Evolutionary conservation across 1,140 invertebrate species (phyloP).

Genomic region (Ladona fulva): DNA sequence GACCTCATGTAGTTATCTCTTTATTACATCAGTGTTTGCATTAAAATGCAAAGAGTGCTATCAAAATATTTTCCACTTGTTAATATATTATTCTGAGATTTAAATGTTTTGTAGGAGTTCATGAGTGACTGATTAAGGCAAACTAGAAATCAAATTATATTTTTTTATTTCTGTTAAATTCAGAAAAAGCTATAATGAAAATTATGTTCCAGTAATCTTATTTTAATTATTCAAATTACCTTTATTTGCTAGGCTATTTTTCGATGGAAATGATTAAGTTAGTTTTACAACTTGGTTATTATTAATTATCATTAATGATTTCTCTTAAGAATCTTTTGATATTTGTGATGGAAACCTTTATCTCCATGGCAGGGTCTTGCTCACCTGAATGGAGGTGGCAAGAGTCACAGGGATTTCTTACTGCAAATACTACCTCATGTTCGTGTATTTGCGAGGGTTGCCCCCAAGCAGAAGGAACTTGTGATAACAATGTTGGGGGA

Average conservation of each 20-base stretch:
- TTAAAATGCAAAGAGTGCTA: no score
- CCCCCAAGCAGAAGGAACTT: constrained; percentile 95
- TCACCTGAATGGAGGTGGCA: constrained; percentile 46
- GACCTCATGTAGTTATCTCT: no score
- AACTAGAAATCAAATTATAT: no score
- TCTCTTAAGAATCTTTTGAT: background rate
- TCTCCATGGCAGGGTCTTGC: constrained; percentile 49
- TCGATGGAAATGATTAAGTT: background rate
- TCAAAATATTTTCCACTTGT: no score
- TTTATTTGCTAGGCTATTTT: background rate
- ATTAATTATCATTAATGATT: constrained; percentile 20
- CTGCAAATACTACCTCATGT: constrained; percentile 71
- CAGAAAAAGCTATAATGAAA: no score
- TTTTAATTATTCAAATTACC: no score
- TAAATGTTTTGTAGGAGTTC: no score
- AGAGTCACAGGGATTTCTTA: constrained; percentile 54
- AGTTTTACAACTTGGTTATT: constrained; percentile 22
- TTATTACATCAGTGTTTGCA: no score
- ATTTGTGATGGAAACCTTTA: constrained; percentile 65
- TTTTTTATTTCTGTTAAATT: no score
- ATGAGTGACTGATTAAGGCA: no score
- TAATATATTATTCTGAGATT: no score
- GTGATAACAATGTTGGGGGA: constrained; percentile 83
- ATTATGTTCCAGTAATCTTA: no score
- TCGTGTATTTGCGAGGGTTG: constrained; percentile 85